Conservation (phyloP, 2,797 vertebrate species). For the Rhabdomys pumilio region DNA sequence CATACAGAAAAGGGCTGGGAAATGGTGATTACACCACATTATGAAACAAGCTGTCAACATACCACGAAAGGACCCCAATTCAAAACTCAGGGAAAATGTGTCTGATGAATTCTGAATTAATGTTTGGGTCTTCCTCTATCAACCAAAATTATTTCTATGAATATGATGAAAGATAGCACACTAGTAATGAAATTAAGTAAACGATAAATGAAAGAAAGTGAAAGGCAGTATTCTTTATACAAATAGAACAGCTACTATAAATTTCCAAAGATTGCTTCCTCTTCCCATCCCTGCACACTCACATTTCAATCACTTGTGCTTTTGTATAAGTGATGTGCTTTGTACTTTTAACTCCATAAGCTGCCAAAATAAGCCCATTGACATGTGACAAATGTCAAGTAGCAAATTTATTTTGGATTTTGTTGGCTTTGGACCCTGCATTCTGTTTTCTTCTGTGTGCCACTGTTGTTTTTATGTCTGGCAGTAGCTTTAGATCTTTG, state of each 20-base stretch:
- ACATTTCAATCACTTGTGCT: constrained; percentile 82
- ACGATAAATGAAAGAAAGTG: constrained; percentile 74
- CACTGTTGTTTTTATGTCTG: constrained; percentile 87
- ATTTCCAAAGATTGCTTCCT: constrained; percentile 45
- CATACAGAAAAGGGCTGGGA: constrained; percentile 37
- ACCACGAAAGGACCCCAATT: constrained; percentile 48
- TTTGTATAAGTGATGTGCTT: constrained; percentile 80
- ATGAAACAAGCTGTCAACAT: constrained; percentile 58
- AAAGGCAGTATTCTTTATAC: constrained; percentile 70
- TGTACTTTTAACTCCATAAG: constrained; percentile 82
- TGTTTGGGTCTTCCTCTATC: constrained; percentile 56
- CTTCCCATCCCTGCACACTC: background rate
- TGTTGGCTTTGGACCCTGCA: constrained; percentile 85
- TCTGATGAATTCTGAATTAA: constrained; percentile 66
- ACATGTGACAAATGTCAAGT: constrained; percentile 86
- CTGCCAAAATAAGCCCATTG: constrained; percentile 90
- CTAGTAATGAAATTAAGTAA: constrained; percentile 72
- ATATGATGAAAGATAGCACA: constrained; percentile 71
- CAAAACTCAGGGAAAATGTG: constrained; percentile 2
- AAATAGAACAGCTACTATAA: constrained; percentile 76
- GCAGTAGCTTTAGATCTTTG: constrained; percentile 85
- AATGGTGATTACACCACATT: constrained; percentile 47
- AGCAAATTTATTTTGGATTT: constrained; percentile 88
- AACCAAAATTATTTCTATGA: constrained; percentile 75
- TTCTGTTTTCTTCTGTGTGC: constrained; percentile 84